Evolutionary conservation across 2,888 invertebrate genomes (phyloP).

Genomic region (Andrena haemorrhoa): DNA sequence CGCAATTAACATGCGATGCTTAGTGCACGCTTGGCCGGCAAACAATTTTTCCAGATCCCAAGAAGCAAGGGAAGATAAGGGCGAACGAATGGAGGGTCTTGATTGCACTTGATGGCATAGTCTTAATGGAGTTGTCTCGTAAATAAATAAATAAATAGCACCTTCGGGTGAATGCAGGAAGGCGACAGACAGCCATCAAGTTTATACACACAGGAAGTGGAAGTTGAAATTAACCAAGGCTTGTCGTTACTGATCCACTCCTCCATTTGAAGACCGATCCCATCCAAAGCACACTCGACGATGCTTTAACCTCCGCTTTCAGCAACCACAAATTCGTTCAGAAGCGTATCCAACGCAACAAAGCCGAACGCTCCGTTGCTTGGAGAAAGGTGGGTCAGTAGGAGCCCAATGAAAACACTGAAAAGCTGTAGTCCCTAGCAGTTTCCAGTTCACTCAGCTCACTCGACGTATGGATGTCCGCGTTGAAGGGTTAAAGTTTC

Average conservation of each 20-base stretch:
- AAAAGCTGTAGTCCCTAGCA: not conserved
- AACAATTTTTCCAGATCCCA: not conserved
- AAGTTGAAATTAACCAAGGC: too few species aligned
- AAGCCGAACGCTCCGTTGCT: not conserved
- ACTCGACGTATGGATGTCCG: conserved; percentile 23
- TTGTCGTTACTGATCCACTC: too few species aligned
- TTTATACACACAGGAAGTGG: too few species aligned
- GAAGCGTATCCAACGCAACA: not conserved
- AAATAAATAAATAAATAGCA: too few species aligned
- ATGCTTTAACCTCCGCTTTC: not conserved
- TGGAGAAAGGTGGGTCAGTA: not conserved
- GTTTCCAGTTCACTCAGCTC: not conserved
- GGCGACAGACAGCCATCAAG: too few species aligned
- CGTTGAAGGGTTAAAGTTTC: conserved; percentile 12
- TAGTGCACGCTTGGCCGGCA: not conserved
- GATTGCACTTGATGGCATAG: not conserved
- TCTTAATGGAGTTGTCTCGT: too few species aligned
- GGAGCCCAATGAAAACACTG: not conserved
- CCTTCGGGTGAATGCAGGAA: too few species aligned
- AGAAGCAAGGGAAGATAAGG: not conserved
- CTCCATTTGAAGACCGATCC: too few species aligned
- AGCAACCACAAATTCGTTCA: not conserved
- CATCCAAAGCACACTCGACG: not conserved
- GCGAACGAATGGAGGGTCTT: not conserved
- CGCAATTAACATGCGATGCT: conserved; percentile 16